These are phyloP conservation scores for Cephalopachus bancanus DNA, from an alignment of 2,797 vertebrate genomes.

Conservation along the genomic window DNA sequence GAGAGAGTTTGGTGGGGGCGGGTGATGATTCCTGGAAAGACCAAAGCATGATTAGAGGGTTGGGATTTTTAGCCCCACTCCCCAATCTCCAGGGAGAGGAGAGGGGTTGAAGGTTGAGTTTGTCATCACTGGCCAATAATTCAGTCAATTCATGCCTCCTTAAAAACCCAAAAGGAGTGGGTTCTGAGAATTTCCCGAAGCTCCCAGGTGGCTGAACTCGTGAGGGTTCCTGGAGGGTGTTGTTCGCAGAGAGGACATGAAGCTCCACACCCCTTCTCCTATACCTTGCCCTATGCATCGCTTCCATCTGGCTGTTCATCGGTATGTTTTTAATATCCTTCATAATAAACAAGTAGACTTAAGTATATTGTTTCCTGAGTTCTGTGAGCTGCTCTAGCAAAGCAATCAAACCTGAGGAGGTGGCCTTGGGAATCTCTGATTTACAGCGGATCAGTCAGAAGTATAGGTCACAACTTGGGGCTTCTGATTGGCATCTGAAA, in stretches of 20 bases:
- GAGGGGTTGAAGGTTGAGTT: background rate
- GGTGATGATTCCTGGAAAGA: background rate
- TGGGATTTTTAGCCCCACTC: background rate
- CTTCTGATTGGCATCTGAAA: background rate
- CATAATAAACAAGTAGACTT: background rate
- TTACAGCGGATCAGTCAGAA: background rate
- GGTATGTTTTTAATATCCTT: background rate
- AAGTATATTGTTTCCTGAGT: background rate
- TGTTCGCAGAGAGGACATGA: background rate
- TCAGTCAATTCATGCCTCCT: background rate
- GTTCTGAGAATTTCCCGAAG: background rate
- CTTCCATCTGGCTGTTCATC: background rate
- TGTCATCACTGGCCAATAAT: background rate
- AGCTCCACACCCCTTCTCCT: background rate
- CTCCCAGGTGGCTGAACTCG: background rate
- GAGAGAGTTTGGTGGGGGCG: background rate
- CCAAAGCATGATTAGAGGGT: background rate
- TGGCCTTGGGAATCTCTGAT: background rate
- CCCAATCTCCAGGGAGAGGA: background rate
- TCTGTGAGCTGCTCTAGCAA: background rate
- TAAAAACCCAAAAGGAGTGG: background rate
- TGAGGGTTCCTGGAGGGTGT: background rate
- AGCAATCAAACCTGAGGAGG: background rate
- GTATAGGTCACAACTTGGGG: background rate
- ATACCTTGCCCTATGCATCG: too few species aligned